A percentile compares a stretch with the other conserved stretches of the same genome.
Conservation (phyloP, 2,797 vertebrate species). For the Chaetodon trifasciatus region DNA sequence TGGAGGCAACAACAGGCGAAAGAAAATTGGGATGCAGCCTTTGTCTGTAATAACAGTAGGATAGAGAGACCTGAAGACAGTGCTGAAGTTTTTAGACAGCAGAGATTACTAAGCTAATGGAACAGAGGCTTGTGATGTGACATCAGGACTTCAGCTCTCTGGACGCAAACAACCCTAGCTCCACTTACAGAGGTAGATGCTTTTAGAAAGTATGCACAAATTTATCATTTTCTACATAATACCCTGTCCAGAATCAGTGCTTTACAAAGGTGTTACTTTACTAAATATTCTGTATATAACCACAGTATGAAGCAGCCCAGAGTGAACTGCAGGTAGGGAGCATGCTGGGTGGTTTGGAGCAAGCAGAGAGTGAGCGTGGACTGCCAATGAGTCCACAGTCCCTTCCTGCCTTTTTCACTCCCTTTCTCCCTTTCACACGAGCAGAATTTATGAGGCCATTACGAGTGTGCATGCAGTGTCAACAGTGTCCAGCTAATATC, state of each 20-base stretch:
- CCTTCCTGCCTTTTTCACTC: conserved; percentile 55
- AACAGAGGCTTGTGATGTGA: background rate
- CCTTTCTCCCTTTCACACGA: conserved; percentile 71
- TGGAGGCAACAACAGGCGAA: no score
- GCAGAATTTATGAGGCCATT: conserved; percentile 85
- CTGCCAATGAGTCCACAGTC: conserved; percentile 69
- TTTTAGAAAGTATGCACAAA: background rate
- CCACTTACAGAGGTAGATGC: background rate
- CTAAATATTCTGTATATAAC: background rate
- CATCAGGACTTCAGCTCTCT: background rate
- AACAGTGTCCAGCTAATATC: conserved; percentile 79
- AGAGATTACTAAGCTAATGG: no score
- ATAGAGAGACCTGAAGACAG: background rate
- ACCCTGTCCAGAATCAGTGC: background rate
- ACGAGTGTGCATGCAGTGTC: conserved; percentile 77
- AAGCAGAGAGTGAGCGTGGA: conserved; percentile 56
- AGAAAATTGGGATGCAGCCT: no score
- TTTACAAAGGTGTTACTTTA: background rate
- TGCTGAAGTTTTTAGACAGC: no score
- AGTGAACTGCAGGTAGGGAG: conserved; percentile 53
- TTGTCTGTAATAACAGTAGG: background rate
- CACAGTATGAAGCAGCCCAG: background rate
- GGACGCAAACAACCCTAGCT: background rate
- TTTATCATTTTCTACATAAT: background rate
- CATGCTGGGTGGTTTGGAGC: conserved; percentile 44